Percentiles rank a stretch among this genome's conserved stretches.
Conservation (phyloP, 2,797 vertebrate genomes). For the Pteronotus mesoamericanus region DNA sequence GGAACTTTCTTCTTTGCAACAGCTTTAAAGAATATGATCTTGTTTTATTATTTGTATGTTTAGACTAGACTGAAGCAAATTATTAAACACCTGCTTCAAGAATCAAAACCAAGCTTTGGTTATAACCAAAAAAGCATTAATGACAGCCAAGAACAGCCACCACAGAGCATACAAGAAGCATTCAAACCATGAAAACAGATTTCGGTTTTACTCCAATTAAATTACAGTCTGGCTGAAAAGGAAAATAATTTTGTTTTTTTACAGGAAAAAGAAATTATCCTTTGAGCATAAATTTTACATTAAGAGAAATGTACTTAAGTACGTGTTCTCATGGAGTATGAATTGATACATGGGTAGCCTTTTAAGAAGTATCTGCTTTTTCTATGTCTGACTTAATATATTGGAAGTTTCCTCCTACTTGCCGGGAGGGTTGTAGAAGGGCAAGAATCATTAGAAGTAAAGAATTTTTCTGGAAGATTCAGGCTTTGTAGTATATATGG, state of each 20-base stretch:
- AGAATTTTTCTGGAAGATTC: not conserved
- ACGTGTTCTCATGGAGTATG: not conserved
- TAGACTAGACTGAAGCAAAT: slow-evolving; percentile 25
- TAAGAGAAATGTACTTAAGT: not conserved
- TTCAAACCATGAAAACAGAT: not conserved
- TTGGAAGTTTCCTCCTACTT: not conserved
- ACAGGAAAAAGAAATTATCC: not conserved
- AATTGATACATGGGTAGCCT: not conserved
- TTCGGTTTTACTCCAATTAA: not conserved
- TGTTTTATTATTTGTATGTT: slow-evolving; percentile 67
- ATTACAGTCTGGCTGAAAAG: not conserved
- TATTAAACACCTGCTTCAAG: not conserved
- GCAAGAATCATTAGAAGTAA: not conserved
- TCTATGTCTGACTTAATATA: not conserved
- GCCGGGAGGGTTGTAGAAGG: not conserved
- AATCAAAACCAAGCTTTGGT: slow-evolving; percentile 53
- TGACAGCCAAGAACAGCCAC: slow-evolving; percentile 45
- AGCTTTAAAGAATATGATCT: slow-evolving; percentile 84
- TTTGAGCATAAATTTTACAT: not conserved
- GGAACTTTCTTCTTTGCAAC: slow-evolving; percentile 81
- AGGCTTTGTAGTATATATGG: not conserved
- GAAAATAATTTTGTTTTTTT: not conserved
- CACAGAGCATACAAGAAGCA: not conserved
- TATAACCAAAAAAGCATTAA: slow-evolving; percentile 33
- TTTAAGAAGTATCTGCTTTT: not conserved